Evolutionary conservation across 2,113 vertebrate species (phyloP).

Genomic region (Eulemur rufifrons): DNA sequence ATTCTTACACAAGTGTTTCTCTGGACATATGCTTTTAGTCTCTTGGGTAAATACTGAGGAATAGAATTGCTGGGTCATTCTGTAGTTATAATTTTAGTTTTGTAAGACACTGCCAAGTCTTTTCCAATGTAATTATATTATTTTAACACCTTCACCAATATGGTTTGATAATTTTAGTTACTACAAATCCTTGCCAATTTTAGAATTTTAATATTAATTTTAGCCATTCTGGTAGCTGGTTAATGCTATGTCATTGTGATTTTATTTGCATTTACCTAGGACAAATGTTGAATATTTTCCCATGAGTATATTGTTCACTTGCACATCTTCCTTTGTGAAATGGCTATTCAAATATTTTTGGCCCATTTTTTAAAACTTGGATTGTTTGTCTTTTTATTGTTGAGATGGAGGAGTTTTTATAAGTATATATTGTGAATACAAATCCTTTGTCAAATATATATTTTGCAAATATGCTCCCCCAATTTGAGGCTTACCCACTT

Average conservation of each 20-base stretch:
- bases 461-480: background rate
- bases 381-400: background rate
- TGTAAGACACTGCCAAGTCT: background rate
- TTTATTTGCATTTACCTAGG: background rate
- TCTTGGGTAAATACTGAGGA: background rate
- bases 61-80: background rate
- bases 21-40: background rate
- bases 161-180: background rate
- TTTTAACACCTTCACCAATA: background rate
- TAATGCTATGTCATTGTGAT: background rate
- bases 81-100: background rate
- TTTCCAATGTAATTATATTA: background rate
- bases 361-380: background rate
- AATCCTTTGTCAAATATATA: background rate
- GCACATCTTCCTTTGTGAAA: background rate
- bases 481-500: background rate
- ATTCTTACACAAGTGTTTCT: background rate
- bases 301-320: background rate
- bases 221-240: background rate
- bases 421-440: background rate
- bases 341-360: slow-evolving; percentile 17
- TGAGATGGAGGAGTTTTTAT: background rate
- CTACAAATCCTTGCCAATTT: background rate
- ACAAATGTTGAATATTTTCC: background rate
- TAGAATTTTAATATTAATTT: background rate